phyloP scores from a whole-genome alignment of 2,113 vertebrate species.

The Nothobranchius furzeri region DNA sequence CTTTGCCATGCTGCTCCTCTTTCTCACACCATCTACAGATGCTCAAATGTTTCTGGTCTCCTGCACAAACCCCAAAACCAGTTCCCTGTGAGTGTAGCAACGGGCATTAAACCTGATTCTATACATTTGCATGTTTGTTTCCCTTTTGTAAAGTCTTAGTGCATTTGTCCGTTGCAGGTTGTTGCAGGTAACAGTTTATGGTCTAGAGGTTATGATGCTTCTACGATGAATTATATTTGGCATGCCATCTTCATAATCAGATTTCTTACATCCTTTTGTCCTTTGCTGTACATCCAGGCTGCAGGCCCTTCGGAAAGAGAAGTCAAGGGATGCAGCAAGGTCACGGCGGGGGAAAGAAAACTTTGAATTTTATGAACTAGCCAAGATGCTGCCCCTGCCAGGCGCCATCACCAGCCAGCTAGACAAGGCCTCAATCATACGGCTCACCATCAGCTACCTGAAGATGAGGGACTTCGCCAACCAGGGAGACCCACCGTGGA shows the following conservation, averaged over 20 bases:
- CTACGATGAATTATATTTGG: not conserved
- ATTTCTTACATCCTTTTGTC: not conserved
- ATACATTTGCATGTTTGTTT: too few species aligned
- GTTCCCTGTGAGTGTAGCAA: too few species aligned
- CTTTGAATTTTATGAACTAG: slow-evolving; percentile 99
- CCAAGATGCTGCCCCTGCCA: slow-evolving; percentile 97
- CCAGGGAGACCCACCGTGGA: slow-evolving; percentile 98
- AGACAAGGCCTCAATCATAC: slow-evolving; percentile 98
- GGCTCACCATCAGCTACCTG: slow-evolving; percentile 99
- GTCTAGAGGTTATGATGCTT: not conserved
- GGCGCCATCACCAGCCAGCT: slow-evolving; percentile 98
- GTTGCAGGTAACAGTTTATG: not conserved
- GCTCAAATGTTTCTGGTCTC: too few species aligned
- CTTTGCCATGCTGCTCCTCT: too few species aligned
- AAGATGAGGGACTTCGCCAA: slow-evolving; percentile 99
- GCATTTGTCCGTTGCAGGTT: not conserved
- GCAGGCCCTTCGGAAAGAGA: slow-evolving; percentile 99
- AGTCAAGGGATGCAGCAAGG: slow-evolving; percentile 95
- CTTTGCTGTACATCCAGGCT: slow-evolving; percentile 80
- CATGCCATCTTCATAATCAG: not conserved
- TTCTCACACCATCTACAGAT: too few species aligned
- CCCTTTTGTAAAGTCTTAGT: too few species aligned
- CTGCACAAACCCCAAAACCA: too few species aligned
- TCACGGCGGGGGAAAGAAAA: slow-evolving; percentile 98
- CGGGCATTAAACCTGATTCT: too few species aligned